A percentile compares a stretch with the other conserved stretches of the same genome.
phyloP scores from a whole-genome alignment of 1,140 invertebrate genomes.

The Oryzaephilus surinamensis region DNA sequence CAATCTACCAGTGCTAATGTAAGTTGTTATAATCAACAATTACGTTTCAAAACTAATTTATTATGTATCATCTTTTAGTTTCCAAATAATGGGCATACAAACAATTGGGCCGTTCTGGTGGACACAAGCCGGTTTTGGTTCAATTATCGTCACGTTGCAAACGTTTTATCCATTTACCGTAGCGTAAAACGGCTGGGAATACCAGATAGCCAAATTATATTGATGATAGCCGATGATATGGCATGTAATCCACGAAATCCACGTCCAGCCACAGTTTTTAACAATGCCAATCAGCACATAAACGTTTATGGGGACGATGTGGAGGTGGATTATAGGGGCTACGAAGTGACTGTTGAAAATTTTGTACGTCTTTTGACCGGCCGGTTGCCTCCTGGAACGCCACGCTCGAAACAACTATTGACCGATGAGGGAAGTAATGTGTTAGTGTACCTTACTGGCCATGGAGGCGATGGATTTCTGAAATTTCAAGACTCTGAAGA shows the following conservation, averaged over 20 bases:
- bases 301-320: conserved; percentile 99
- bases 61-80: too few relatives aligned
- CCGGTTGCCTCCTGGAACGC: conserved; percentile 78
- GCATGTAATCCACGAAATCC: conserved; percentile 98
- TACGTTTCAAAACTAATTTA: too few relatives aligned
- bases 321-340: conserved; percentile 97
- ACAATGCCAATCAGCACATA: conserved; percentile 95
- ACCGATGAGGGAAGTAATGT: conserved; percentile 98
- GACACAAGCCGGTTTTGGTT: conserved; percentile 99
- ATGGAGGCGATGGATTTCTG: conserved; percentile 97
- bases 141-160: conserved; percentile 98
- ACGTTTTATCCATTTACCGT: conserved; percentile 95
- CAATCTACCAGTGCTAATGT: too few relatives aligned
- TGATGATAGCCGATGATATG: conserved; percentile 99
- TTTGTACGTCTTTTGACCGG: conserved; percentile 94
- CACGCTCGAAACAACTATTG: conserved; percentile 87
- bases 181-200: conserved; percentile 96
- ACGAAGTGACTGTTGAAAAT: conserved; percentile 98
- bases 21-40: too few relatives aligned
- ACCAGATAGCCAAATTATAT: conserved; percentile 91
- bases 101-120: conserved; percentile 98
- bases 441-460: conserved; percentile 91
- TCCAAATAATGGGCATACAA: conserved; percentile 66
- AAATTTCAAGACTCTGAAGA: conserved; percentile 99
- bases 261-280: conserved; percentile 94